Evolutionary conservation across 2,888 invertebrate genomes (phyloP), one percentile per base, ranked within the genome.

Genomic region (Diarsia rubi): DNA sequence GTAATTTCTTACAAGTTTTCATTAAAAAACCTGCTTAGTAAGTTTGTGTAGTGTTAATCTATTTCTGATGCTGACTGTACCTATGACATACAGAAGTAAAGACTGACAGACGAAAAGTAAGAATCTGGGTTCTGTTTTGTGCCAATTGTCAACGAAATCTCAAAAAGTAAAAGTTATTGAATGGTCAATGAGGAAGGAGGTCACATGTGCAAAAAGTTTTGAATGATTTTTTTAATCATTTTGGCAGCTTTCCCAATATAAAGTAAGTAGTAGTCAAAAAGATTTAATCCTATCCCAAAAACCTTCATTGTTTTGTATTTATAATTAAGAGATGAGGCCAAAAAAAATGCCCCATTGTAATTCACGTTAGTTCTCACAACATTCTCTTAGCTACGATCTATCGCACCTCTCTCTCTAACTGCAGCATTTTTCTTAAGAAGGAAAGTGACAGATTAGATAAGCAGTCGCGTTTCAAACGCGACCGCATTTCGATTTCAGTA

Each of bases 301-400:
- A 90, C 91, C 90, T 83, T 90, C 86, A 87, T 89, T 52, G 27
- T 64, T 87, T 79, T 74, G 82, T 74, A 82, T 76, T 45, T 54
- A 60, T 83, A 88, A 91, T 89, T 88, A 90, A 86, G 74, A 90
- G 83, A 89, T 88, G 88, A 89, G 83, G 79, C 71, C 59, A 81
- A 84, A 88, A 90, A 31, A 92, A 86, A 91, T 85, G 83, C 87
- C 83, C 86, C 83, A 91, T 92, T 92, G 91, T 91, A 84, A 88
- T 80, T 73, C 85, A 83, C 79, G 75, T 73, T 74, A 73, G 88
- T 92, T 93, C 93, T 82, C 93, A 93, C 89, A 88, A 78, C 88
- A 89, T 90, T 91, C 87, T 88, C 87, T 85, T 86, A 86, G 78
- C 83, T 60, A 76, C 83, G 76, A 84, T 79, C 81, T 78, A 84